Percentiles rank a stretch among this genome's conserved stretches.
phyloP scores from a whole-genome alignment of 2,797 vertebrate species.

The Clamator glandarius region DNA sequence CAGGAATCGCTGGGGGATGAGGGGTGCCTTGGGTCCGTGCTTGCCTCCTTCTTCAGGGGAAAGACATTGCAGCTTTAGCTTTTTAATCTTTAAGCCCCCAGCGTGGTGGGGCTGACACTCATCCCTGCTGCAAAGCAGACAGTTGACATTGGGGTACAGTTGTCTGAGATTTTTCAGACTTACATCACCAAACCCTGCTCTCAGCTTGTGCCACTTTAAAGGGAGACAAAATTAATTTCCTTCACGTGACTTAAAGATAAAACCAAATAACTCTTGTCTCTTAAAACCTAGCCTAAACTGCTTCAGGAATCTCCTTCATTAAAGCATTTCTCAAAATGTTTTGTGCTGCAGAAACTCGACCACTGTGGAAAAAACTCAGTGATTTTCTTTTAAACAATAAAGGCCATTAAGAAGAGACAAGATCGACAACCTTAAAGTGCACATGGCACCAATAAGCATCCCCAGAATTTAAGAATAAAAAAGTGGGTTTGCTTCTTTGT shows the following conservation, averaged over 20 bases:
- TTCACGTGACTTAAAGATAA: background rate
- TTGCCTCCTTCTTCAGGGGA: background rate
- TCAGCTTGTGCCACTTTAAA: background rate
- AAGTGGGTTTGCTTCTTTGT: background rate
- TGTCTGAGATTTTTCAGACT: background rate
- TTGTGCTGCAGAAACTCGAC: background rate
- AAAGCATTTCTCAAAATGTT: background rate
- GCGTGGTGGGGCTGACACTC: background rate
- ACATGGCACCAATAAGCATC: background rate
- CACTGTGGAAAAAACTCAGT: background rate
- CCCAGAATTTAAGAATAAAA: background rate
- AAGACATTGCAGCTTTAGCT: background rate
- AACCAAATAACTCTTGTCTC: background rate
- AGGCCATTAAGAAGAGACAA: background rate
- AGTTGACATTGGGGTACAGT: background rate
- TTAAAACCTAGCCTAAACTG: background rate
- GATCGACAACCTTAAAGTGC: background rate
- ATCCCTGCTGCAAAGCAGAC: background rate
- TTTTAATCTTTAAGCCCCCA: too few species aligned
- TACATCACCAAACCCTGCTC: background rate
- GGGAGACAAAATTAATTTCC: too few species aligned
- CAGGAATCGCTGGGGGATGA: background rate
- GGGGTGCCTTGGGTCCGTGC: background rate
- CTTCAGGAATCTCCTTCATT: background rate
- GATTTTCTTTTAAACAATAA: background rate